These are phyloP conservation scores for Stegodyphus dumicola DNA, from an alignment of 1,140 invertebrate genomes.

Conservation along the genomic window DNA sequence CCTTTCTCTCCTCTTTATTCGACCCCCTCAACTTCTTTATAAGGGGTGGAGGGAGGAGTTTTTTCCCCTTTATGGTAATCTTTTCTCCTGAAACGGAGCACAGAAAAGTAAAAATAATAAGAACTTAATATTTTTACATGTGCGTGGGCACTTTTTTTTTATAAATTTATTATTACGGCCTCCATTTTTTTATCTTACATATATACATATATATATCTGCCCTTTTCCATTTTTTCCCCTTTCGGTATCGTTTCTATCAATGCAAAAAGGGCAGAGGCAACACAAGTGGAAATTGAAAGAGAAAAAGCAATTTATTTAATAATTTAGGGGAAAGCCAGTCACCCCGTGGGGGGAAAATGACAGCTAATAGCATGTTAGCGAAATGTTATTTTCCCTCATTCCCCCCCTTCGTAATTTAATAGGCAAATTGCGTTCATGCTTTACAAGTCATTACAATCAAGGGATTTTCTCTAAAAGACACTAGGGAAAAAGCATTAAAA, in stretches of 20 bases:
- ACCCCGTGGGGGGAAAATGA: conserved; percentile 27
- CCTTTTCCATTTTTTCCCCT: neutral
- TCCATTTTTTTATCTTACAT: neutral
- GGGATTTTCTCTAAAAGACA: neutral
- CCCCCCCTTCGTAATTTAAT: conserved; percentile 37
- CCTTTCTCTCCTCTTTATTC: conserved; percentile 1
- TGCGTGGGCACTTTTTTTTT: conserved; percentile 11
- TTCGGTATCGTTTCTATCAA: conserved; percentile 36
- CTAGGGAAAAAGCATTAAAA: neutral
- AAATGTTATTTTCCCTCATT: conserved; percentile 44
- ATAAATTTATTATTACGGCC: conserved; percentile 46
- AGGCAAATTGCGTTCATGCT: conserved; percentile 56
- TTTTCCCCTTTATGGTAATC: neutral
- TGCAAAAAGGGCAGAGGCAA: conserved; percentile 7
- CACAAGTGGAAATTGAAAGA: neutral
- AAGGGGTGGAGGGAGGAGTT: neutral
- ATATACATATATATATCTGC: neutral
- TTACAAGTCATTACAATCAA: conserved; percentile 60
- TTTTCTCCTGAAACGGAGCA: neutral
- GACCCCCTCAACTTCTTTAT: conserved; percentile 12
- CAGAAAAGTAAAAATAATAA: conserved; percentile 9
- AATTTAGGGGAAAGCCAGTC: conserved; percentile 34
- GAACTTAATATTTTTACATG: conserved; percentile 59
- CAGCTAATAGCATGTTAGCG: conserved; percentile 56
- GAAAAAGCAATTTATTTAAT: conserved; percentile 61